Conservation (phyloP, 2,113 vertebrate species). For the Eubucco bourcierii region DNA sequence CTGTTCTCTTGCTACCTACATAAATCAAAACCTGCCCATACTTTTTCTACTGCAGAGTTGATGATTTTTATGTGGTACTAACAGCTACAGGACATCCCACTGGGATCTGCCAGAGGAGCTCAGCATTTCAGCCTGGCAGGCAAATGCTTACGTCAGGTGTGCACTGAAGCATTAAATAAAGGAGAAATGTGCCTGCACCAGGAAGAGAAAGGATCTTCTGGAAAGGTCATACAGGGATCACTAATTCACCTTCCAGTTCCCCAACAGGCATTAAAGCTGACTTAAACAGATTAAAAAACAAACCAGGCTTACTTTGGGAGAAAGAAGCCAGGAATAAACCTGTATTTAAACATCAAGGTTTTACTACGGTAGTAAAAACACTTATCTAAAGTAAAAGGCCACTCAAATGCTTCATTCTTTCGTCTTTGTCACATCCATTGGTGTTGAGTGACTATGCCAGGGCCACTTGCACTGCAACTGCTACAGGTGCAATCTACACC, state of each 20-base stretch:
- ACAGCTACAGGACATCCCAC: fast-evolving
- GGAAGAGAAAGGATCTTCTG: background rate
- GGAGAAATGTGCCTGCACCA: fast-evolving
- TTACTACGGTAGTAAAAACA: background rate
- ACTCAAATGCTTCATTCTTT: background rate
- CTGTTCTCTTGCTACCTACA: too few relatives aligned
- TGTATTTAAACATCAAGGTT: fast-evolving
- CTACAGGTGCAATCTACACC: too few relatives aligned
- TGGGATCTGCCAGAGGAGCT: background rate
- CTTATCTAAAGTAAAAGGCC: fast-evolving
- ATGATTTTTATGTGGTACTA: too few relatives aligned
- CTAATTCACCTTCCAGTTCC: background rate
- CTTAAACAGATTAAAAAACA: background rate
- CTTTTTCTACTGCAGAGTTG: background rate
- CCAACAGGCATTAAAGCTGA: fast-evolving
- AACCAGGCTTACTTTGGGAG: background rate
- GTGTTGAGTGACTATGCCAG: background rate
- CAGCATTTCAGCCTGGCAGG: background rate
- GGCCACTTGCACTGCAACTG: fast-evolving
- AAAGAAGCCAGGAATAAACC: background rate
- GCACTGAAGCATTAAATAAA: background rate
- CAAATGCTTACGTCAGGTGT: fast-evolving
- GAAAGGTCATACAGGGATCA: fast-evolving
- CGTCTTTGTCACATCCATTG: too few relatives aligned
- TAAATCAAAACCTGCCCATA: fast-evolving